A percentile compares a stretch with the other conserved stretches of the same genome.
Evolutionary conservation across 1,140 invertebrate genomes (phyloP).

Genomic region (Tetramorium alpestre): DNA sequence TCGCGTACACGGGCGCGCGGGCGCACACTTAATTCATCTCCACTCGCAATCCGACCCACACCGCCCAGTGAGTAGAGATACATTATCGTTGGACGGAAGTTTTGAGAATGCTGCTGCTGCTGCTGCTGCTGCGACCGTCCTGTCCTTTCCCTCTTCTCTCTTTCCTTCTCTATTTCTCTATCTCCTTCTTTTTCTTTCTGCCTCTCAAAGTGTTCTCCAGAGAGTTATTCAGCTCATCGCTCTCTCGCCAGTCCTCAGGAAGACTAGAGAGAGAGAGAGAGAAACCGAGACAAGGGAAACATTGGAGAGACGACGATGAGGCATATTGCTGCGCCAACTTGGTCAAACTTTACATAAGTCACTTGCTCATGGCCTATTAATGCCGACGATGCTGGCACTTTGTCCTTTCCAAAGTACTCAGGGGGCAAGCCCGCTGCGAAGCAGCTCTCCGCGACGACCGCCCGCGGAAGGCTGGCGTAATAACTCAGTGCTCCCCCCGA

Average conservation of each 20-base stretch:
- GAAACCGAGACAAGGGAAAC: background rate
- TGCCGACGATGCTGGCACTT: constrained; percentile 41
- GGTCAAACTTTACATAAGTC: constrained; percentile 64
- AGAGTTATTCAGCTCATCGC: constrained; percentile 60
- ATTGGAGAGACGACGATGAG: constrained; percentile 19
- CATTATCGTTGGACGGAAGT: constrained; percentile 44
- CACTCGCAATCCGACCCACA: constrained; percentile 7
- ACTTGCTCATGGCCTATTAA: constrained; percentile 64
- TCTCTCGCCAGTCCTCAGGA: constrained; percentile 9
- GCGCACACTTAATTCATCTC: constrained; percentile 48
- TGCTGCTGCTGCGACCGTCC: background rate
- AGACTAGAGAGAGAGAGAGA: constrained; percentile 49
- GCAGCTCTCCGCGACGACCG: constrained; percentile 10
- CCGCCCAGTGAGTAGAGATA: constrained; percentile 7
- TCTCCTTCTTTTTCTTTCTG: background rate
- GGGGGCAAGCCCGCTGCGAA: constrained; percentile 26
- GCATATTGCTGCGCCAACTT: constrained; percentile 64
- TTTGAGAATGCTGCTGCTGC: constrained; percentile 19
- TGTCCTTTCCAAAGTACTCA: constrained; percentile 33
- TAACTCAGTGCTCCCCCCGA: constrained; percentile 49
- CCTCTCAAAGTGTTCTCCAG: constrained; percentile 68
- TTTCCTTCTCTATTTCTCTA: constrained; percentile 27
- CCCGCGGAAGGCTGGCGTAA: constrained; percentile 29
- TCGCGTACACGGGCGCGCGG: constrained; percentile 2
- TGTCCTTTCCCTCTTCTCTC: background rate